A percentile compares a stretch with the other conserved stretches of the same genome.
phyloP scores from a whole-genome alignment of 2,113 vertebrate genomes.

The Abramis brama region DNA sequence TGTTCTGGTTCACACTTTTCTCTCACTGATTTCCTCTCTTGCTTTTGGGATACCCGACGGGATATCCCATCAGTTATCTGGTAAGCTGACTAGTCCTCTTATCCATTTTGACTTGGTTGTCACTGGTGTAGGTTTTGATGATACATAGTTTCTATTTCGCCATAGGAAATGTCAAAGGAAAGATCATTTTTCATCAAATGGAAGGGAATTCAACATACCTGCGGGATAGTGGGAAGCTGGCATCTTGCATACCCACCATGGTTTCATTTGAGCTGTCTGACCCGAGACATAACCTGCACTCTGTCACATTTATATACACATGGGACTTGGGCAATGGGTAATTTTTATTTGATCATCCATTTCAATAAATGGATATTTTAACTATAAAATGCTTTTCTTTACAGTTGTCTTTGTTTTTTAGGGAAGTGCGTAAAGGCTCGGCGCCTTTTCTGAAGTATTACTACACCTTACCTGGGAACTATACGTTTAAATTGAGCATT shows the following conservation, averaged over 20 bases:
- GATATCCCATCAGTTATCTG: conserved; percentile 59
- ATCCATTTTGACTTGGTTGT: neutral
- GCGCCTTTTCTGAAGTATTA: conserved; percentile 77
- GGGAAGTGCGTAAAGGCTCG: conserved; percentile 78
- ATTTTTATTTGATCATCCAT: neutral
- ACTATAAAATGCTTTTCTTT: neutral
- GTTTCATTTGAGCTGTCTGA: conserved; percentile 83
- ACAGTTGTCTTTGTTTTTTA: conserved; percentile 47
- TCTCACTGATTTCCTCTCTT: conserved; percentile 40
- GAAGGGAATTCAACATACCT: conserved; percentile 72
- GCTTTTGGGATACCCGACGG: conserved; percentile 43
- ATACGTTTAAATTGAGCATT: conserved; percentile 77
- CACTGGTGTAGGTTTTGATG: neutral
- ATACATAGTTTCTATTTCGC: neutral
- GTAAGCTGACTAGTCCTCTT: conserved; percentile 51
- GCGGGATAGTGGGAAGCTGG: conserved; percentile 72
- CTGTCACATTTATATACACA: conserved; percentile 78
- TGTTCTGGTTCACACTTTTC: conserved; percentile 40
- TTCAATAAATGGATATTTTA: neutral
- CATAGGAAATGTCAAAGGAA: conserved; percentile 83
- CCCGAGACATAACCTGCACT: conserved; percentile 77
- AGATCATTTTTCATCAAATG: conserved; percentile 80
- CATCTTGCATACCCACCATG: conserved; percentile 69
- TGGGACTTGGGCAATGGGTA: conserved; percentile 91
- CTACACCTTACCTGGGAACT: conserved; percentile 75